These are phyloP conservation scores for Garra rufa DNA, from an alignment of 2,113 vertebrate genomes.

Conservation along the genomic window DNA sequence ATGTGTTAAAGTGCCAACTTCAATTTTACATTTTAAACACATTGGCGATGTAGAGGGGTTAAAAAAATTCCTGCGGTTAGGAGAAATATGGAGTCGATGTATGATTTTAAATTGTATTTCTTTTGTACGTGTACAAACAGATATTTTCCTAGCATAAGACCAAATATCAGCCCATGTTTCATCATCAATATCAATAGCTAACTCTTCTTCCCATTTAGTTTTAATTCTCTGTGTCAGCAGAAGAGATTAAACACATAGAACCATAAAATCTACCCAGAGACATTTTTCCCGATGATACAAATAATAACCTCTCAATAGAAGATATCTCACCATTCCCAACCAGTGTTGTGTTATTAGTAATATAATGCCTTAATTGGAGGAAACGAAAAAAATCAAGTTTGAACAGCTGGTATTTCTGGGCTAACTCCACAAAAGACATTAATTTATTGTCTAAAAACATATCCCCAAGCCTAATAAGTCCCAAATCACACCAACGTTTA, in stretches of 20 bases:
- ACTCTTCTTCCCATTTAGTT: background rate
- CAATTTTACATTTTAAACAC: too few relatives aligned
- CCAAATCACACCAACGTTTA: too few relatives aligned
- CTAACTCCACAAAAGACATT: too few relatives aligned
- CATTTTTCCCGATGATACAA: too few relatives aligned
- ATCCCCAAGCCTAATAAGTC: too few relatives aligned
- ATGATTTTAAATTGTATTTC: slow-evolving; percentile 2
- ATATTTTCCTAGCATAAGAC: background rate
- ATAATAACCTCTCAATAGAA: background rate
- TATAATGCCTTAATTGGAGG: background rate
- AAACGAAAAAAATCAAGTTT: background rate
- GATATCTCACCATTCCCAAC: background rate
- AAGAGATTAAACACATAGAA: too few relatives aligned
- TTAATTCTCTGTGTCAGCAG: too few relatives aligned
- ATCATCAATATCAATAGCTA: background rate
- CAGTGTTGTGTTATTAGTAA: background rate
- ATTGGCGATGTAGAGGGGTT: too few relatives aligned
- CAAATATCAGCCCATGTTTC: background rate
- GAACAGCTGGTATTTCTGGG: background rate
- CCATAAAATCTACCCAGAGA: too few relatives aligned
- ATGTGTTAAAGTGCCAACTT: too few relatives aligned
- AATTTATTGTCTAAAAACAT: too few relatives aligned
- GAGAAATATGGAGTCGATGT: background rate
- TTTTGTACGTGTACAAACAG: background rate
- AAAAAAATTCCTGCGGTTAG: background rate